A percentile compares a stretch with the other conserved stretches of the same genome.
Evolutionary conservation across 2,888 invertebrate genomes (phyloP).

Genomic region (Endomychus coccineus): DNA sequence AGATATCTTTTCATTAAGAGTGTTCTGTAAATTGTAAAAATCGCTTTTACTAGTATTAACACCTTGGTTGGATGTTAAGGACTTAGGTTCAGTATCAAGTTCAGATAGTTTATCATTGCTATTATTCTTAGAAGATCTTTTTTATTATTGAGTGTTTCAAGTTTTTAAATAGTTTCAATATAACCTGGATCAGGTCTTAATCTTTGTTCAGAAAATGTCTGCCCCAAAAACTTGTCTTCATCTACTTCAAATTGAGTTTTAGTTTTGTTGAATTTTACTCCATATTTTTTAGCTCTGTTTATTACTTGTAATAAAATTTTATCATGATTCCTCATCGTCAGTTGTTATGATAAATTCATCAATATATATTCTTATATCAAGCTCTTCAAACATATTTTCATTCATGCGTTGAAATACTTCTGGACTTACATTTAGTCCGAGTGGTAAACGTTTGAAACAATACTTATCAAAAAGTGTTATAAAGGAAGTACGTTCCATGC

Average conservation of each 20-base stretch:
- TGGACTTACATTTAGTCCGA: constrained; percentile 21
- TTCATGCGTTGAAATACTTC: constrained; percentile 32
- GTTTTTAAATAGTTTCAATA: constrained; percentile 16
- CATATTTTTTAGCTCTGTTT: constrained; percentile 22
- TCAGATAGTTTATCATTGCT: constrained; percentile 22
- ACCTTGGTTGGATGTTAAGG: no score
- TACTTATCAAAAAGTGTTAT: constrained; percentile 30
- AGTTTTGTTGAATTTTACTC: constrained; percentile 30
- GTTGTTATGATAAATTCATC: constrained; percentile 27
- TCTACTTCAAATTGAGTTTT: constrained; percentile 27
- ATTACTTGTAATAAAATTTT: constrained; percentile 24
- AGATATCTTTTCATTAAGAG: no score
- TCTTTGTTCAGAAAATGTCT: constrained; percentile 16
- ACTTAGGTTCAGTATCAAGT: no score
- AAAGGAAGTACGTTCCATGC: constrained; percentile 27
- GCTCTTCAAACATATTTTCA: constrained; percentile 32
- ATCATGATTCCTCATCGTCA: constrained; percentile 22
- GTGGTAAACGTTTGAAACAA: constrained; percentile 18
- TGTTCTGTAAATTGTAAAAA: no score
- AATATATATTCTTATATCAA: constrained; percentile 32
- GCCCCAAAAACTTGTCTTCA: constrained; percentile 28
- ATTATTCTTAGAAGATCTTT: constrained; percentile 19
- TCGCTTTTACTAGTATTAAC: no score
- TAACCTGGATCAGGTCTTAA: constrained; percentile 16
- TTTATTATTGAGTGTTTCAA: constrained; percentile 18